A percentile compares a stretch with the other conserved stretches of the same genome.
phyloP scores from a whole-genome alignment of 2,113 vertebrate species.

The Motacilla tschutschensis region DNA sequence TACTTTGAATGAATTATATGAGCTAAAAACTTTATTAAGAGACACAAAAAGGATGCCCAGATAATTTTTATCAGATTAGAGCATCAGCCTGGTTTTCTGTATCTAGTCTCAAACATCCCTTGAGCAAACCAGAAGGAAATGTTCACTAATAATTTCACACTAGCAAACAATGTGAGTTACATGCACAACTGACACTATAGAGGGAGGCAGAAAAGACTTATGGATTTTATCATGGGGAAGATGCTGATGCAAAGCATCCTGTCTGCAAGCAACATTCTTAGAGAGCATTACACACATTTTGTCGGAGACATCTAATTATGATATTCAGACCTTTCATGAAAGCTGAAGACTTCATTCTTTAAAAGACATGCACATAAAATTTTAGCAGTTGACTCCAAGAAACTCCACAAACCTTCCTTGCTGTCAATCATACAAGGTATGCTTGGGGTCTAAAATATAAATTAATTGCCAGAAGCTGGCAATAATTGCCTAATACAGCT shows the following conservation, averaged over 20 bases:
- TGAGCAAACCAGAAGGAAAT: neutral
- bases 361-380: neutral
- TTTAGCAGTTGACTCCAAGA: neutral
- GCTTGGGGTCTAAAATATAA: neutral
- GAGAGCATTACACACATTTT: neutral
- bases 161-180: rapidly evolving
- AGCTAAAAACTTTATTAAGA: neutral
- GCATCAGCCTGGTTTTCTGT: neutral
- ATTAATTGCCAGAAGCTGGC: neutral
- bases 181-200: neutral
- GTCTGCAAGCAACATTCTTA: neutral
- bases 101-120: neutral
- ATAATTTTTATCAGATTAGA: neutral
- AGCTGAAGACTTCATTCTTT: neutral
- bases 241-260: neutral
- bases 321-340: neutral
- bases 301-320: neutral
- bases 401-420: neutral
- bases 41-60: neutral
- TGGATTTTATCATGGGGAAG: neutral
- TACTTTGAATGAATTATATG: neutral
- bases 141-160: neutral
- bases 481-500: neutral
- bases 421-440: neutral
- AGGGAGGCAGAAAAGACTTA: neutral